These are phyloP conservation scores for Microplitis deprimator DNA, from an alignment of 2,888 invertebrate genomes.

Conservation along the genomic window DNA sequence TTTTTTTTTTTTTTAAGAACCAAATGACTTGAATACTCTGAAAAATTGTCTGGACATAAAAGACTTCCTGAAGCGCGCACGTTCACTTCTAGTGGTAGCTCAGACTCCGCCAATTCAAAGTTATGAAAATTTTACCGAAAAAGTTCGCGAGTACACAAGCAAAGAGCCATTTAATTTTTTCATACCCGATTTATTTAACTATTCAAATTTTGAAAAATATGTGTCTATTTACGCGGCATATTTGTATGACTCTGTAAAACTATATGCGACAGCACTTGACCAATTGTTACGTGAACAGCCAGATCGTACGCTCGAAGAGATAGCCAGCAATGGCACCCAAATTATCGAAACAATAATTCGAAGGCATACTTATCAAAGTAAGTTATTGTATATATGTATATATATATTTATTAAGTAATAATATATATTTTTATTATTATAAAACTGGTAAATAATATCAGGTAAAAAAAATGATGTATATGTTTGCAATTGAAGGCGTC, in stretches of 20 bases:
- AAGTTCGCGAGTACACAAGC: conserved; percentile 85
- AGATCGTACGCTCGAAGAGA: conserved; percentile 77
- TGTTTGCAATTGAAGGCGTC: conserved; percentile 79
- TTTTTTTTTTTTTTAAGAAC: conserved; percentile 66
- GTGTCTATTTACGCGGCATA: conserved; percentile 94
- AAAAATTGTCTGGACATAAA: conserved; percentile 76
- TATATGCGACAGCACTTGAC: conserved; percentile 91
- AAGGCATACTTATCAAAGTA: conserved; percentile 89
- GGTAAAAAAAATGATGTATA: conserved; percentile 21
- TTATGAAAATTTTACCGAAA: conserved; percentile 83
- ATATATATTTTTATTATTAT: too few relatives aligned
- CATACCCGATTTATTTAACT: conserved; percentile 75
- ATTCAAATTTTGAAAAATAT: conserved; percentile 73
- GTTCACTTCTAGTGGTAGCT: conserved; percentile 90
- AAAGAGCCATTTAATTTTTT: conserved; percentile 86
- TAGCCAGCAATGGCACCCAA: conserved; percentile 87
- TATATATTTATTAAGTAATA: background rate
- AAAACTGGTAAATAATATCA: too few relatives aligned
- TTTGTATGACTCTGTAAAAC: conserved; percentile 92
- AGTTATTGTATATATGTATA: conserved; percentile 67
- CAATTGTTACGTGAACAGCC: conserved; percentile 78
- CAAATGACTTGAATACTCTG: conserved; percentile 75
- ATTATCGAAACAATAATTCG: conserved; percentile 91
- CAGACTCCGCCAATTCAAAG: conserved; percentile 85
- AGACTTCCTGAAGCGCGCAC: conserved; percentile 80